These are phyloP conservation scores for Pygocentrus nattereri DNA, from an alignment of 2,797 vertebrate species.

Conservation along the genomic window DNA sequence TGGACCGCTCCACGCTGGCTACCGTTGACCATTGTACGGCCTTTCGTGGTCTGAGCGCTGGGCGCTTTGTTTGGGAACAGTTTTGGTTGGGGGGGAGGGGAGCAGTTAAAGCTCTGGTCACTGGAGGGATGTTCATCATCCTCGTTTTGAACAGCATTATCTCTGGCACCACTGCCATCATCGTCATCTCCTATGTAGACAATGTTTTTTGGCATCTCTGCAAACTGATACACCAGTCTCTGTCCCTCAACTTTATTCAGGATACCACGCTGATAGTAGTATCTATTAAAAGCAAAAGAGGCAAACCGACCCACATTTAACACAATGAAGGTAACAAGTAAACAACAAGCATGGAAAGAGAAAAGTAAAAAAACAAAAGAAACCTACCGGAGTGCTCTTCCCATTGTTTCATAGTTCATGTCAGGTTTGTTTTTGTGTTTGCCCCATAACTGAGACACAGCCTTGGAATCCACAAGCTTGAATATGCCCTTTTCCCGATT, in stretches of 20 bases:
- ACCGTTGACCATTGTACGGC: constrained; percentile 38
- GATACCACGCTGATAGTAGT: constrained; percentile 99
- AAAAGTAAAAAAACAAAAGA: neutral
- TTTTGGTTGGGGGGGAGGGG: constrained; percentile 66
- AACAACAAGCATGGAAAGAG: neutral
- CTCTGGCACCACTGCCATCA: constrained; percentile 36
- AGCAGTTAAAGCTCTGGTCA: constrained; percentile 67
- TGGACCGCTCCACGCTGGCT: constrained; percentile 61
- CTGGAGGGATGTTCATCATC: constrained; percentile 82
- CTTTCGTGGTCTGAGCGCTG: constrained; percentile 65
- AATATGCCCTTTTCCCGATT: constrained; percentile 94
- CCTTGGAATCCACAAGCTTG: constrained; percentile 97
- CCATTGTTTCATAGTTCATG: constrained; percentile 99
- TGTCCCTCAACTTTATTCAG: constrained; percentile 98
- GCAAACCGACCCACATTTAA: constrained; percentile 1
- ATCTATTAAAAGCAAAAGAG: constrained; percentile 74
- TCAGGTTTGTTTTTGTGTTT: constrained; percentile 99
- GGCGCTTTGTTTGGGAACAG: constrained; percentile 60
- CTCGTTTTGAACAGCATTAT: constrained; percentile 67
- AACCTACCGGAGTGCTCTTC: constrained; percentile 92
- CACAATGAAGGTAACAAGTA: neutral
- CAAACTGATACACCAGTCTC: constrained; percentile 97
- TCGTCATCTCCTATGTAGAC: constrained; percentile 91
- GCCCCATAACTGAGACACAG: constrained; percentile 94
- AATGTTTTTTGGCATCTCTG: constrained; percentile 95